Evolutionary conservation across 2,113 vertebrate genomes (phyloP), one percentile per base, ranked within the genome.

Genomic region (Sisor rabdophorus): DNA sequence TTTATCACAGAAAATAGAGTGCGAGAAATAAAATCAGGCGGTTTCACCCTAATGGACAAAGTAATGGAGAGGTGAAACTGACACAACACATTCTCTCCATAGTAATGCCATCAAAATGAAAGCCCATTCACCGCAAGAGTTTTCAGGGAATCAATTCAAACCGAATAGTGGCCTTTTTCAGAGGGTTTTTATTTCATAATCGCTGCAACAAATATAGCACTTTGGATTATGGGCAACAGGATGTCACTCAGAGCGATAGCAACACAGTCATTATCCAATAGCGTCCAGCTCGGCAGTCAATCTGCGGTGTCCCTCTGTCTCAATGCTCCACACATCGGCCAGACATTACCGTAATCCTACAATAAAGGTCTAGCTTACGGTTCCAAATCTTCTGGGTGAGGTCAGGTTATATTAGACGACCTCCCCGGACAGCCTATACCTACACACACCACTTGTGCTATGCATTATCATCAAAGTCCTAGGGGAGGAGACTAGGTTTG

Each of bases 1-100:
- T 93, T 92, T 93, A 92, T 93, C 91, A 92, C 90, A 91, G 88
- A 92, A 93, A 93, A 92, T 91, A 92, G 91, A 92, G 91, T 91
- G 85, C 52, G 90, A 91, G 90, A 91, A 93, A 93, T 92, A 92
- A 93, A 93, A 91, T 92, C 90, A 91, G 85, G 83, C 78, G 81
- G 89, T 92, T 93, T 93, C 85, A 86, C 88, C 88, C 83, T 93
- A 92, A 93, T 93, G 92, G 92, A 90, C 87, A 91, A 91, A 92
- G 91, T 93, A 93, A 93, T 93, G 92, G 91, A 68, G 82, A 84
- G 89, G 85, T 92, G 91, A 91, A 91, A 91, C 90, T 89, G 89
- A 90, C 90, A 91, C 92, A 93, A 92, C 88, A 91, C 90, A 91
- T 84, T 91, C 87, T 87, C 84, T 88, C 90, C 86, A 88, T 86